Percentiles rank a stretch among this genome's conserved stretches.
phyloP scores from a whole-genome alignment of 2,888 invertebrate species.

The Pinctada fucata region DNA sequence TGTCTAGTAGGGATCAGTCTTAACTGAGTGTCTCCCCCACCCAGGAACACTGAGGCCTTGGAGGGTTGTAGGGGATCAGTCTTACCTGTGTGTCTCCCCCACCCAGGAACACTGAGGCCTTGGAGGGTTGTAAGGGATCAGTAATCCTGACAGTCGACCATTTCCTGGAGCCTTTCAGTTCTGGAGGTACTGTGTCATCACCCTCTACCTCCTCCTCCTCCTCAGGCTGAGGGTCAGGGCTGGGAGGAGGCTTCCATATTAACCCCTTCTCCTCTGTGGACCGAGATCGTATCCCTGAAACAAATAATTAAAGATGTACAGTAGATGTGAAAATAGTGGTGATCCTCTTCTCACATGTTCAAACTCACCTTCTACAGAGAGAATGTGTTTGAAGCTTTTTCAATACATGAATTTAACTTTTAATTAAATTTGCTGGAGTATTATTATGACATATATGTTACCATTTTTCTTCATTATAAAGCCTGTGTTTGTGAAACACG shows the following conservation, averaged over 20 bases:
- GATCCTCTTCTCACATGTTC: too few species aligned
- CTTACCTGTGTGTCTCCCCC: not conserved
- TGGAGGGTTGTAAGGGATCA: constrained; percentile 39
- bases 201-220: constrained; percentile 19
- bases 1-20: constrained; percentile 12
- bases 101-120: constrained; percentile 36
- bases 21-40: too few species aligned
- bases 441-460: too few species aligned
- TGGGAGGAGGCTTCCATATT: not conserved
- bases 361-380: too few species aligned
- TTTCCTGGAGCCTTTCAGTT: constrained; percentile 38
- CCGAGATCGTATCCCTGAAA: not conserved
- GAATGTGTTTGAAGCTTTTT: too few species aligned
- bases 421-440: too few species aligned
- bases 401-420: too few species aligned
- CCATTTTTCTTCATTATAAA: too few species aligned
- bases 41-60: not conserved
- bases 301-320: too few species aligned
- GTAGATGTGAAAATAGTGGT: too few species aligned
- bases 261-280: constrained; percentile 12
- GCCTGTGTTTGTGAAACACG: too few species aligned
- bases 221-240: not conserved
- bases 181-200: constrained; percentile 32
- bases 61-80: not conserved
- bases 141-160: constrained; percentile 46